A percentile compares a stretch with the other conserved stretches of the same genome.
Evolutionary conservation across 2,888 invertebrate species (phyloP).

Genomic region (Orchestes rusci): DNA sequence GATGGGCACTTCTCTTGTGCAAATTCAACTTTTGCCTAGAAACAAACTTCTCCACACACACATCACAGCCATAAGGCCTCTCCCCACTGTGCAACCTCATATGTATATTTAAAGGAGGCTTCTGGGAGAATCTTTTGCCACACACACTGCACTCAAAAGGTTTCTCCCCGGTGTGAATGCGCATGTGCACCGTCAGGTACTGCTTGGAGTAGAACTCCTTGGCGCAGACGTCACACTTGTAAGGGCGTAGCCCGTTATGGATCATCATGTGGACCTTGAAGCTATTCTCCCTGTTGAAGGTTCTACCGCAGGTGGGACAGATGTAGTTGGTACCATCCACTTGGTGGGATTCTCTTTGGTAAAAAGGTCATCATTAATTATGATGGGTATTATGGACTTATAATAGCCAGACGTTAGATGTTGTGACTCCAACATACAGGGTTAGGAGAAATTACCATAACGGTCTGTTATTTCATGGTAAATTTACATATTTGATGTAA

Average conservation of each 20-base stretch:
- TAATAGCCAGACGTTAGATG: too few relatives aligned
- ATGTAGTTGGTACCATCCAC: conserved; percentile 27
- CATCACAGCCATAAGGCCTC: conserved; percentile 24
- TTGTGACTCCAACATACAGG: too few relatives aligned
- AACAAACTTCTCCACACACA: conserved; percentile 27
- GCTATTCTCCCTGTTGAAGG: conserved; percentile 39
- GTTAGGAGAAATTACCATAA: too few relatives aligned
- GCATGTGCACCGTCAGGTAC: conserved; percentile 44
- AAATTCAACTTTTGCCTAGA: conserved; percentile 16
- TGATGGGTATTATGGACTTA: too few relatives aligned
- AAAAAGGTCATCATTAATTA: too few relatives aligned
- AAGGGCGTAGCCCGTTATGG: conserved; percentile 37
- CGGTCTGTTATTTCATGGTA: too few relatives aligned
- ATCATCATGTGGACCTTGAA: conserved; percentile 27
- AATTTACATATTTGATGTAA: too few relatives aligned
- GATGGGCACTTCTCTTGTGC: conserved; percentile 14
- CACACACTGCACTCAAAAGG: conserved; percentile 42
- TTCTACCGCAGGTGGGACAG: conserved; percentile 52
- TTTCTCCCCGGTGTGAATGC: conserved; percentile 34
- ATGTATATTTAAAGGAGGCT: conserved; percentile 27
- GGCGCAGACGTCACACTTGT: conserved; percentile 33
- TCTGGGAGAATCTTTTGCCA: conserved; percentile 24
- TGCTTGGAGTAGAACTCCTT: conserved; percentile 32
- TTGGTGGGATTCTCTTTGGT: conserved; percentile 22
- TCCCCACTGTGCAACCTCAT: conserved; percentile 31